These are phyloP conservation scores for Charaxes varanes DNA, from an alignment of 1,140 invertebrate genomes.

Conservation along the genomic window DNA sequence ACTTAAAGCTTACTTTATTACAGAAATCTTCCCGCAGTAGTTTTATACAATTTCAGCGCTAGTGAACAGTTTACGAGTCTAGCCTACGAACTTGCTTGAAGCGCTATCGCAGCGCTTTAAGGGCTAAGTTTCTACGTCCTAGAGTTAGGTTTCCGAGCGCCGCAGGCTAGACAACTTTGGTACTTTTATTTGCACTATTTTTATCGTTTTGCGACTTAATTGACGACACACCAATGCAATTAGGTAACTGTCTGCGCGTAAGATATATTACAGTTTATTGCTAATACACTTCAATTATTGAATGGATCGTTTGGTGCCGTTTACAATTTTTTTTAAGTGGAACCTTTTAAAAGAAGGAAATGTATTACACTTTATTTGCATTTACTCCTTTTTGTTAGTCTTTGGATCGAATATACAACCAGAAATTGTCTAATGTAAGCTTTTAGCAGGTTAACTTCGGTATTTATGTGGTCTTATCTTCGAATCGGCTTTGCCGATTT, in stretches of 20 bases:
- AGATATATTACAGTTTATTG: constrained; percentile 18
- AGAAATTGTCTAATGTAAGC: no score
- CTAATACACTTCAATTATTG: constrained; percentile 2
- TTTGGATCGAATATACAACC: no score
- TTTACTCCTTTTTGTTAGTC: no score
- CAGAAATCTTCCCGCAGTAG: constrained; percentile 17
- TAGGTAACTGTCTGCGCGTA: constrained; percentile 19
- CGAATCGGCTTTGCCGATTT: no score
- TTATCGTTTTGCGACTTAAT: constrained; percentile 42
- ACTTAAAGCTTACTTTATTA: constrained; percentile 45
- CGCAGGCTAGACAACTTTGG: constrained; percentile 38
- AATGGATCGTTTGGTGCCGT: no score
- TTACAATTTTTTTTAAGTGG: no score
- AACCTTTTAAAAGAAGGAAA: no score
- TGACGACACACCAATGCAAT: constrained; percentile 31
- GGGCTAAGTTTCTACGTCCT: constrained; percentile 18
- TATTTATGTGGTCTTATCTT: no score
- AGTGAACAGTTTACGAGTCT: constrained; percentile 6
- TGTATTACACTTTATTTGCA: no score
- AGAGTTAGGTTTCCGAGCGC: constrained; percentile 45
- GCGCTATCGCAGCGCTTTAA: constrained; percentile 20
- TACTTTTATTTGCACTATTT: constrained; percentile 41
- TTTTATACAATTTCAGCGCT: constrained; percentile 13
- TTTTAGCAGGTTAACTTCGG: no score
- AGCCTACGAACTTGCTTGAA: constrained; percentile 12